A percentile compares a stretch with the other conserved stretches of the same genome.
phyloP scores from a whole-genome alignment of 2,888 invertebrate species.

The Sabatieria punctata region DNA sequence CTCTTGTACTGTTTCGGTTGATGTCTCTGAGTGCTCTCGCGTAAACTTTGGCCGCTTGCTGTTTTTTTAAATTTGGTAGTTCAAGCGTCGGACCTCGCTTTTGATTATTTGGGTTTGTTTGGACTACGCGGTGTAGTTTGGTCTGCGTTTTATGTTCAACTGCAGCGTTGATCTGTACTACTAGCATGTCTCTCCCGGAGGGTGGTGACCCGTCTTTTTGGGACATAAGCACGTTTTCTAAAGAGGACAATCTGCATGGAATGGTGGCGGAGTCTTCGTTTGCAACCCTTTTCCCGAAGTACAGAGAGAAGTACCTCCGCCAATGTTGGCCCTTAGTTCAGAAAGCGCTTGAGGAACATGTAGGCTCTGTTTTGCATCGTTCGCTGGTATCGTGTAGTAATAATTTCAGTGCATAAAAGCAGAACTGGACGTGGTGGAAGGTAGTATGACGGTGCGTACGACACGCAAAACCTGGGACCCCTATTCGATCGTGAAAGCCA shows the following conservation, averaged over 20 bases:
- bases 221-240: constrained; percentile 48
- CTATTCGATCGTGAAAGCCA: constrained; percentile 80
- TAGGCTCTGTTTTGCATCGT: constrained; percentile 16
- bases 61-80: too few relatives aligned
- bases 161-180: too few relatives aligned
- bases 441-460: constrained; percentile 82
- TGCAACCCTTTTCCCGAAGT: constrained; percentile 88
- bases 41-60: too few relatives aligned
- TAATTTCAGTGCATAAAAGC: constrained; percentile 48
- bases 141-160: too few relatives aligned
- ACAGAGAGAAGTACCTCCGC: constrained; percentile 80
- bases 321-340: constrained; percentile 89
- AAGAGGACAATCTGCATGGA: constrained; percentile 70
- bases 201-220: constrained; percentile 30
- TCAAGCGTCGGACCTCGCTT: too few relatives aligned
- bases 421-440: constrained; percentile 76
- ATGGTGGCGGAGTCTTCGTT: constrained; percentile 84
- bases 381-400: background rate
- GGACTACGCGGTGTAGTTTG: too few relatives aligned
- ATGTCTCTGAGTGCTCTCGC: too few relatives aligned
- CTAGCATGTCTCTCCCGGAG: too few relatives aligned
- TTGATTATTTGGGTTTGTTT: too few relatives aligned
- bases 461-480: constrained; percentile 95
- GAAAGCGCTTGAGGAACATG: constrained; percentile 58
- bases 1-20: too few relatives aligned